Evolutionary conservation across 2,113 vertebrate species (phyloP).

Genomic region (Hydrochoerus hydrochaeris): DNA sequence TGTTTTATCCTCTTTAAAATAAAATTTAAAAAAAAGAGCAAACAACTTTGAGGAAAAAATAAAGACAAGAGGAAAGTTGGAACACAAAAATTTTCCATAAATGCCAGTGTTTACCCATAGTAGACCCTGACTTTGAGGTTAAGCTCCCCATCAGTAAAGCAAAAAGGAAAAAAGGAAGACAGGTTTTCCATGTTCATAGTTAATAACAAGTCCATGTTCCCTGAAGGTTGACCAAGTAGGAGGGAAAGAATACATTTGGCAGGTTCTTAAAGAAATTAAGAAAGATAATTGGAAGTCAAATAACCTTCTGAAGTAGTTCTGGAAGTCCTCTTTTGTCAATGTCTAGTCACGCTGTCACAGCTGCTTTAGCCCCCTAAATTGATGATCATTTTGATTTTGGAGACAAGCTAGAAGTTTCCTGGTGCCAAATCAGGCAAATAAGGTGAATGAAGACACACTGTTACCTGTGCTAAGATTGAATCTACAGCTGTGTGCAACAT

Average conservation of each 20-base stretch:
- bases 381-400: neutral
- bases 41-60: neutral
- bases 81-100: neutral
- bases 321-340: neutral
- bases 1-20: too few relatives aligned
- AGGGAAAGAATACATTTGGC: neutral
- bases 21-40: neutral
- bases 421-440: neutral
- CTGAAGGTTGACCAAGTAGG: neutral
- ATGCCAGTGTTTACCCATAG: neutral
- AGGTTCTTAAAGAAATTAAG: neutral
- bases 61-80: neutral
- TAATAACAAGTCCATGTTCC: neutral
- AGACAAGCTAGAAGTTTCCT: neutral
- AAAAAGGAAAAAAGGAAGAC: neutral
- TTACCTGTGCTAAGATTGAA: neutral
- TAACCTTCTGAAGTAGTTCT: neutral
- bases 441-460: neutral
- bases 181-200: neutral
- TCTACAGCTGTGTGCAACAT: neutral
- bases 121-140: neutral
- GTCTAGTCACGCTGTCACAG: neutral
- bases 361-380: neutral
- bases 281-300: neutral
- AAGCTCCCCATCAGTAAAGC: neutral